Evolutionary conservation across 2,113 vertebrate species (phyloP), one percentile per base, ranked within the genome.

Genomic region (Xenopus laevis): DNA sequence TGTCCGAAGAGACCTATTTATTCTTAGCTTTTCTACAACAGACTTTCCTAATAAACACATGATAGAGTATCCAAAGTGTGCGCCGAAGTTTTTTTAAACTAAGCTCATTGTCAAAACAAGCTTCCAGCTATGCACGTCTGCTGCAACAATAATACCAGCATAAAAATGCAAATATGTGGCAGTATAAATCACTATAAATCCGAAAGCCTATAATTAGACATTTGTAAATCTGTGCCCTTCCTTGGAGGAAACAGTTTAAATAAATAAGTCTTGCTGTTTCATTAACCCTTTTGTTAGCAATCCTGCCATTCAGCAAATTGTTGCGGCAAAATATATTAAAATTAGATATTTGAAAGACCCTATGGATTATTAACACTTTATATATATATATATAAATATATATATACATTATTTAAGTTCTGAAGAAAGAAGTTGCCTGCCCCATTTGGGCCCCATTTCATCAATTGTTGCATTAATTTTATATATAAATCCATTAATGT

Each of bases 61-160:
- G 65, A 76, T 47, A 23, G 58, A 69, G 66, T 57, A 57, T 63
- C 66, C 46, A 76, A 44, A 20, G 65, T 33, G 50, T 23, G 33
- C 66, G 15, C 66, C 53, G 33, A 47, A 27, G 55, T 74, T 59
- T 60, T 50, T 20, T 30, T 50, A n/a, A 69, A 57, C 73, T 55
- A 23, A 69, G 66, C 73, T 76, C 73, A 76, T 76, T 76, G 73
- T 76, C 66, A 64, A 76, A 76, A 63, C 73, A 76, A 57, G 66
- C 73, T 76, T 69, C 73, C 73, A 76, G 73, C 73, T 61, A 76
- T n/a, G 66, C 73, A 76, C 73, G 69, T 76, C 73, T 76, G 73
- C 73, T 76, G 15, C 73, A 69, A 76, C 73, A 76, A 76, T 76
- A 76, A 76, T 76, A 69, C 59, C 59, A 47, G 59, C 73, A 76